Evolutionary conservation across 2,797 vertebrate genomes (phyloP).

Genomic region (Otolemur crassicaudatus): DNA sequence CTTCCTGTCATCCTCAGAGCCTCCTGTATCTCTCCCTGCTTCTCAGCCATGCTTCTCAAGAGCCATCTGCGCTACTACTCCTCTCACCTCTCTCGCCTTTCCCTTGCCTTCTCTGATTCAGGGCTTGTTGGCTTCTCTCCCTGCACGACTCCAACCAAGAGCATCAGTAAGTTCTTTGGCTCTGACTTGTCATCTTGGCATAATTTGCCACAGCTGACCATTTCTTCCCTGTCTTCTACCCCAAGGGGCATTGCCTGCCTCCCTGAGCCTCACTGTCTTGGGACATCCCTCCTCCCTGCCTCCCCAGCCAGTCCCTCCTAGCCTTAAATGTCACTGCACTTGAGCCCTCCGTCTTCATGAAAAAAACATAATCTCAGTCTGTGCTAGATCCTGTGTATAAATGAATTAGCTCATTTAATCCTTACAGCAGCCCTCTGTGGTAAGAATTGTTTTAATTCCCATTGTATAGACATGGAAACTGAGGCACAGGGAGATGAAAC

Average conservation of each 20-base stretch:
- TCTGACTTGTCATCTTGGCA: neutral
- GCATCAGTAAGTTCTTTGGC: neutral
- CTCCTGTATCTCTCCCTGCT: neutral
- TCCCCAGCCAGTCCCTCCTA: neutral
- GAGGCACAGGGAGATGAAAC: neutral
- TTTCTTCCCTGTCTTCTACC: neutral
- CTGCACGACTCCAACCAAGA: neutral
- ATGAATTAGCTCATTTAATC: neutral
- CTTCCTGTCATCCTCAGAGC: neutral
- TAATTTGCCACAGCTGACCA: neutral
- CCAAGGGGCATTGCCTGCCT: neutral
- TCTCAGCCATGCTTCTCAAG: neutral
- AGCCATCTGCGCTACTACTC: neutral
- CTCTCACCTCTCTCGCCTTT: neutral
- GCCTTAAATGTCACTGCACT: neutral
- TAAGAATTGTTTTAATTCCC: conserved; percentile 4
- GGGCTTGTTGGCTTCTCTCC: neutral
- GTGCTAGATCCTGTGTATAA: neutral
- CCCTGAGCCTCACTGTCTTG: neutral
- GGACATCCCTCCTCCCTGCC: neutral
- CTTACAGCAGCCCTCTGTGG: neutral
- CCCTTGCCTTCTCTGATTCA: neutral
- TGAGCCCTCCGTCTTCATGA: neutral
- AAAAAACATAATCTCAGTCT: neutral
- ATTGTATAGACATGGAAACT: neutral